Conservation (phyloP, 2,888 invertebrate species). For the Nemotelus nigrinus region DNA sequence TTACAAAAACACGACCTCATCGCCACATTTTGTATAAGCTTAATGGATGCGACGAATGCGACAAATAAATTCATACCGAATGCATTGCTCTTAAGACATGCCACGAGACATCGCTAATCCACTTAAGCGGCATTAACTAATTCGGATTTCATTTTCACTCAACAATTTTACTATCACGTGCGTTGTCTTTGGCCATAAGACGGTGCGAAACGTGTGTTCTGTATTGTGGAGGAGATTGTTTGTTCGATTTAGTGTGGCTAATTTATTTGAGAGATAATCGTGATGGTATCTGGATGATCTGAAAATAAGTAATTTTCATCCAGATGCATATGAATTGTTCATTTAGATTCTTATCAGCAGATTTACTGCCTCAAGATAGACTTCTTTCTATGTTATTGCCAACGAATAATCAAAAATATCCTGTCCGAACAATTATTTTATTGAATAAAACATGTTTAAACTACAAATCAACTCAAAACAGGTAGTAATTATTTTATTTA, state of each 20-base stretch:
- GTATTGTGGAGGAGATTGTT: slow-evolving; percentile 21
- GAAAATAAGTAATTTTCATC: too few relatives aligned
- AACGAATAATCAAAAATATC: too few relatives aligned
- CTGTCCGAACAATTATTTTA: too few relatives aligned
- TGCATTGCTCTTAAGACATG: slow-evolving; percentile 49
- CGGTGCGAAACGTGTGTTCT: slow-evolving; percentile 44
- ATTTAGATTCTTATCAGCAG: too few relatives aligned
- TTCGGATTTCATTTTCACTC: slow-evolving; percentile 35
- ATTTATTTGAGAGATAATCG: slow-evolving; percentile 19
- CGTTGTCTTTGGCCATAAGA: neutral
- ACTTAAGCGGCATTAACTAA: slow-evolving; percentile 43
- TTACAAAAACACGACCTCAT: slow-evolving; percentile 38
- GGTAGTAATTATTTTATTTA: too few relatives aligned
- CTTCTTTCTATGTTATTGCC: too few relatives aligned
- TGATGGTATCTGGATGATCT: too few relatives aligned
- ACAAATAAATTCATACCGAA: slow-evolving; percentile 30
- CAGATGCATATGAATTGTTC: too few relatives aligned
- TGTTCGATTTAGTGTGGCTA: slow-evolving; percentile 21
- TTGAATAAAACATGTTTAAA: too few relatives aligned
- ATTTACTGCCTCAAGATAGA: too few relatives aligned
- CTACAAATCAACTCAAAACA: too few relatives aligned
- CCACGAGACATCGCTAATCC: slow-evolving; percentile 49
- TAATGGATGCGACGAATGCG: slow-evolving; percentile 27
- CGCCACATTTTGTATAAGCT: slow-evolving; percentile 28
- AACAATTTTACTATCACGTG: slow-evolving; percentile 10